A percentile compares a stretch with the other conserved stretches of the same genome.
These are phyloP conservation scores for Pachyramphus minor DNA, from an alignment of 2,113 vertebrate genomes.

Conservation along the genomic window DNA sequence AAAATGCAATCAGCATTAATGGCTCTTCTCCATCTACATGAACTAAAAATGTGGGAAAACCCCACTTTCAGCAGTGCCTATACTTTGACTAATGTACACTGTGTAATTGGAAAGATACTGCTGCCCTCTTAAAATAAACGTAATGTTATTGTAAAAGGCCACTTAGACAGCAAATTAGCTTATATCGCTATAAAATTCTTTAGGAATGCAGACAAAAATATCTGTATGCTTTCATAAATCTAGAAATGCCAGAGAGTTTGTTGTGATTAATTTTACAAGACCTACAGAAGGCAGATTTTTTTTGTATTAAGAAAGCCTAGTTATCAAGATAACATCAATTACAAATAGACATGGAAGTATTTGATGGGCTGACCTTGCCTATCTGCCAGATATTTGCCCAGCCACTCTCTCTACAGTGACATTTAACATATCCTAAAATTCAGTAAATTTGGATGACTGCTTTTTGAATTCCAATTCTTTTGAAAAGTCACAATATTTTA, in stretches of 20 bases:
- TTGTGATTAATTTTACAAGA: neutral
- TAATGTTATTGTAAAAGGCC: neutral
- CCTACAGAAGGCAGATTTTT: neutral
- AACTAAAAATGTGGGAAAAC: neutral
- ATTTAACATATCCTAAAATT: neutral
- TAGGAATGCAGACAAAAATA: neutral
- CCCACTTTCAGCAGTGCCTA: fast-evolving
- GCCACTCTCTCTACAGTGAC: fast-evolving
- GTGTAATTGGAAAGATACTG: neutral
- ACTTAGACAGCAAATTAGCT: neutral
- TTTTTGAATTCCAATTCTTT: fast-evolving
- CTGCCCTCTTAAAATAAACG: neutral
- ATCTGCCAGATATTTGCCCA: neutral
- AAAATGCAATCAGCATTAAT: neutral
- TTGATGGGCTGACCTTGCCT: neutral
- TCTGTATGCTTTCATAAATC: neutral
- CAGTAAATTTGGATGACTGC: too few species aligned
- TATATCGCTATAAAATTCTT: neutral
- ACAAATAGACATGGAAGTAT: neutral
- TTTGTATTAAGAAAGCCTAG: neutral
- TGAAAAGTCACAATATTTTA: neutral
- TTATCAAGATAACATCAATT: neutral
- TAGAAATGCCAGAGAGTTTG: neutral
- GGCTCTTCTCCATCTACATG: neutral
- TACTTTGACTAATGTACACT: neutral